A percentile compares a stretch with the other conserved stretches of the same genome.
Conservation (phyloP, 2,797 vertebrate genomes). For the Ctenopoma multispine region DNA sequence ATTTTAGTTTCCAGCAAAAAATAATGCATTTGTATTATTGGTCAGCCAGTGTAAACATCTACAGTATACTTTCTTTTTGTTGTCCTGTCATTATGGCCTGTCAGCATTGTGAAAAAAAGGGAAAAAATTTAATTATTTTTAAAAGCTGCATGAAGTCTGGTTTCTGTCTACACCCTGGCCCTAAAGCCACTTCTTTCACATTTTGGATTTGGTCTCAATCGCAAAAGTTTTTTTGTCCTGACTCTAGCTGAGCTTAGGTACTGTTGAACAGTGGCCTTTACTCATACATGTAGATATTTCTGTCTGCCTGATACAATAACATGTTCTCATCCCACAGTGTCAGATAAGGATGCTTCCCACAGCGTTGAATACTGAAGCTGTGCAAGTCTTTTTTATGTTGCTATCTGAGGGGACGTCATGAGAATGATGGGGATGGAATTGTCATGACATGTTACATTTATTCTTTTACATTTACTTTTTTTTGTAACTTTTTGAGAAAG, state of each 20-base stretch:
- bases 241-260: neutral
- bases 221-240: conserved; percentile 3
- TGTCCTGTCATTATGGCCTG: conserved; percentile 49
- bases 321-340: too few species aligned
- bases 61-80: conserved; percentile 23
- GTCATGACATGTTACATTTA: too few species aligned
- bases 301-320: neutral
- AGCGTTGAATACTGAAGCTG: too few species aligned
- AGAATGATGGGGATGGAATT: too few species aligned
- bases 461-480: too few species aligned
- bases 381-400: too few species aligned
- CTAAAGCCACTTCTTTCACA: neutral
- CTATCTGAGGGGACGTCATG: too few species aligned
- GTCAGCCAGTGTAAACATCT: conserved; percentile 36
- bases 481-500: too few species aligned
- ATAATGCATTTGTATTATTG: conserved; percentile 30
- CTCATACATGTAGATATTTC: neutral
- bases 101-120: conserved; percentile 35
- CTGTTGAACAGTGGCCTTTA: neutral
- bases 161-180: neutral
- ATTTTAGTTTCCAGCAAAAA: conserved; percentile 32
- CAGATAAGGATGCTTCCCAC: too few species aligned
- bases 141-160: conserved; percentile 4
- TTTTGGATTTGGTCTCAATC: conserved; percentile 9
- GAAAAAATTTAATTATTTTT: conserved; percentile 26